Evolutionary conservation across 2,113 vertebrate species (phyloP), one percentile per base, ranked within the genome.

Genomic region (Delphinapterus leucas): DNA sequence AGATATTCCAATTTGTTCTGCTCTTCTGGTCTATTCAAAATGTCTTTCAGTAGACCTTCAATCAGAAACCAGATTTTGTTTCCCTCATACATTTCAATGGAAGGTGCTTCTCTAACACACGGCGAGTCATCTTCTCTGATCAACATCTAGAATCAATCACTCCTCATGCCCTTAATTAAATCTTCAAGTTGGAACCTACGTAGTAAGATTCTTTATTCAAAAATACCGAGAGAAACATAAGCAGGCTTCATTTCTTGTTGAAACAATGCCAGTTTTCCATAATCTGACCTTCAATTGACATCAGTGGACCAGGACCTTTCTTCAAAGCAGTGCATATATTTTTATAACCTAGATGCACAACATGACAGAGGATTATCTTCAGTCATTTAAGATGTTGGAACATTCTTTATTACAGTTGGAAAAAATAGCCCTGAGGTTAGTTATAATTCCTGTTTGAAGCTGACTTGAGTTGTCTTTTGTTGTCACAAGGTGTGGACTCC

Each of bases 221-320:
- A 97, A 97, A 96, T 0, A 1, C 49, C 79, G 96, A 85, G 26
- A 53, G 90, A 53, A 98, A 96, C 96, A 93, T 25, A 97, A 97
- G 65, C 49, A n/a, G 28, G 92, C 90, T 93, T 97, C 81, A 77
- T 97, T 93, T 90, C 88, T 92, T 94, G 17, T 92, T 97, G 97
- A 93, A 96, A 74, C 76, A 58, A 53, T 2, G 97, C 97, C 97
- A 97, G 90, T 97, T 98, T 98, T 98, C 98, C 97, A 96, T 74
- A 68, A 95, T 92, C 80, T 93, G 91, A 97, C 93, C 88, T 96
- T 94, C 49, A 65, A 61, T 61, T 97, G 96, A 97, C 91, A 38
- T 82, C 95, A 95, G 94, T 0, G 15, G 96, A 94, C 82, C 53
- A 97, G 8, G 84, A 97, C 5, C 14, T 28, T 94, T 80, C 98